Evolutionary conservation across 1,140 invertebrate genomes (phyloP).

Genomic region (Acromyrmex heyeri): DNA sequence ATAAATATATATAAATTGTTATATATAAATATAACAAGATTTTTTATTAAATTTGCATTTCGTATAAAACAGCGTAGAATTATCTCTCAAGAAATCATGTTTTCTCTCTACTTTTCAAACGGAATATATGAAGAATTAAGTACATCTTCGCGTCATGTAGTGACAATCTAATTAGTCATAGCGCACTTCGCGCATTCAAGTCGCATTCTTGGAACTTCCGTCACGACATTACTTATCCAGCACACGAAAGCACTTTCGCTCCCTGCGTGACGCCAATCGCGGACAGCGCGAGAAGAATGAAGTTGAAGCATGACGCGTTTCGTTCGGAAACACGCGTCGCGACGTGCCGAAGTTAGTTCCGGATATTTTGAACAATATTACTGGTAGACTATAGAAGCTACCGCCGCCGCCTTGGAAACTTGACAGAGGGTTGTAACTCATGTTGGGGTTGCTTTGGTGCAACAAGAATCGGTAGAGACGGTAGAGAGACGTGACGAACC

Average conservation of each 20-base stretch:
- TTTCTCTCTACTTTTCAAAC: neutral
- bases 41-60: slow-evolving; percentile 7
- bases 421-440: slow-evolving; percentile 61
- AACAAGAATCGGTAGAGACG: slow-evolving; percentile 46
- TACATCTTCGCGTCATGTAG: neutral
- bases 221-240: neutral
- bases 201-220: slow-evolving; percentile 7
- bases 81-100: neutral
- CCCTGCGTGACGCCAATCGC: neutral
- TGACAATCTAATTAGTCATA: slow-evolving; percentile 19
- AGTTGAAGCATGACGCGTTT: neutral
- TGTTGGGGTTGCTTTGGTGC: slow-evolving; percentile 47
- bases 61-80: too few species aligned
- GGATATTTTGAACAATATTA: slow-evolving; percentile 72
- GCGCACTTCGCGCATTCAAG: neutral
- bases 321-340: slow-evolving; percentile 1
- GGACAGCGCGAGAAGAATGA: neutral
- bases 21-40: neutral
- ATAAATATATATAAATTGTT: too few species aligned
- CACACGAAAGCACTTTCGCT: neutral
- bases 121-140: neutral
- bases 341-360: slow-evolving; percentile 49
- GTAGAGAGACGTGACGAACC: slow-evolving; percentile 2
- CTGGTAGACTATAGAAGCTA: slow-evolving; percentile 26
- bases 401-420: slow-evolving; percentile 52